Evolutionary conservation across 1,140 invertebrate species (phyloP).

Genomic region (Drosophila grimshawi): DNA sequence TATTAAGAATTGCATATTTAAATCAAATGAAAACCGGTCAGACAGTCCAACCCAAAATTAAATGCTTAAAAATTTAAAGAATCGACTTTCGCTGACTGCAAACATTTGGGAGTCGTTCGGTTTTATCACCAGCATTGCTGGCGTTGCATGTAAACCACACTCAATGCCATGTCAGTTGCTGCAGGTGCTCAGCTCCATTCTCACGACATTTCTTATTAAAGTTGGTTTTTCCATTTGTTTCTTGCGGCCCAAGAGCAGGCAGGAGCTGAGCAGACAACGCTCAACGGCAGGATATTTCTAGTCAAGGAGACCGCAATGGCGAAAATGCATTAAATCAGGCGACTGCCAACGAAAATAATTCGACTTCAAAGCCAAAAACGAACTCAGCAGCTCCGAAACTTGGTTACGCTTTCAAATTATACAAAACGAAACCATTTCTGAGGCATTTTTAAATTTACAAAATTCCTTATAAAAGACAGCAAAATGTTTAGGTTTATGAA

Average conservation of each 20-base stretch:
- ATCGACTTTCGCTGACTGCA: conserved; percentile 59
- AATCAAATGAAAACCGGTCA: conserved; percentile 61
- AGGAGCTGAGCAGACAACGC: conserved; percentile 1
- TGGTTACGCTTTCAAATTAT: conserved; percentile 1
- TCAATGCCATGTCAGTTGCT: conserved; percentile 4
- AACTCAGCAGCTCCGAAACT: neutral
- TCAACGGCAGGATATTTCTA: conserved; percentile 13
- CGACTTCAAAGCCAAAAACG: neutral
- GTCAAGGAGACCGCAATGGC: conserved; percentile 34
- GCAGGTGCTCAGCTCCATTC: conserved; percentile 50
- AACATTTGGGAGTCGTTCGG: conserved; percentile 63
- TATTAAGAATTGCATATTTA: conserved; percentile 72
- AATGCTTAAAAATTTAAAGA: conserved; percentile 77
- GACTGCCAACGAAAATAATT: neutral
- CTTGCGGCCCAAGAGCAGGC: conserved; percentile 1
- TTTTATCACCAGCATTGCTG: conserved; percentile 60
- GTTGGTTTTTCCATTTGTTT: conserved; percentile 17
- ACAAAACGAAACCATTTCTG: too few relatives aligned
- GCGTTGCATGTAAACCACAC: conserved; percentile 54
- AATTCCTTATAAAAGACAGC: neutral
- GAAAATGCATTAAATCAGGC: conserved; percentile 38
- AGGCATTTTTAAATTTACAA: too few relatives aligned
- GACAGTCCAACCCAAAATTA: conserved; percentile 51
- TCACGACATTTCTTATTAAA: conserved; percentile 67
- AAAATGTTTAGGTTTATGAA: neutral